phyloP scores from a whole-genome alignment of 2,113 vertebrate genomes.

The Sisor rabdophorus region DNA sequence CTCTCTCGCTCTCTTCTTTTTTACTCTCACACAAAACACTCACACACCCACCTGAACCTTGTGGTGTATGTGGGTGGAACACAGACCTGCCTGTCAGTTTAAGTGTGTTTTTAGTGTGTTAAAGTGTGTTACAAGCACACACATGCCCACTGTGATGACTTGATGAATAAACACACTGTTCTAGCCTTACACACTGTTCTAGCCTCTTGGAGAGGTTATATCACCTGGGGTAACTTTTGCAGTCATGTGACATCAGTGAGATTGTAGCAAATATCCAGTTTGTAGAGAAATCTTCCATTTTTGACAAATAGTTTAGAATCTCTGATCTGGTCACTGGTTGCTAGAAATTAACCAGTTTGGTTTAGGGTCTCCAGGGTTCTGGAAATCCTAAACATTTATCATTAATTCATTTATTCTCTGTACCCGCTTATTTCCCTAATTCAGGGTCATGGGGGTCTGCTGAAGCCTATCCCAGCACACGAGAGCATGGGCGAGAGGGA shows the following conservation, averaged over 20 bases:
- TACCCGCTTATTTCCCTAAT: no score
- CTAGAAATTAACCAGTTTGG: not conserved
- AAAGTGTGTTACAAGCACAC: no score
- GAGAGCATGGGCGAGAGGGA: no score
- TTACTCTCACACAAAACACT: not conserved
- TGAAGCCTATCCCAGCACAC: no score
- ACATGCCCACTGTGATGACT: constrained; percentile 36
- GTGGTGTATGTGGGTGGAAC: constrained; percentile 40
- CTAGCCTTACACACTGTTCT: constrained; percentile 5
- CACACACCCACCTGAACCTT: constrained; percentile 42
- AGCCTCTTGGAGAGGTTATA: not conserved
- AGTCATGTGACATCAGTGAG: constrained; percentile 50
- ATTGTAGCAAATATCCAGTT: constrained; percentile 44
- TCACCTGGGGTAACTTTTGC: constrained; percentile 40
- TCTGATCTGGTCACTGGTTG: not conserved
- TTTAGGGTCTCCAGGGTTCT: no score
- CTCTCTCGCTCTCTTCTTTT: not conserved
- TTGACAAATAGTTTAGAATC: not conserved
- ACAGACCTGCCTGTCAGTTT: constrained; percentile 23
- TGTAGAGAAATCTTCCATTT: constrained; percentile 51
- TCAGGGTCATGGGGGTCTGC: no score
- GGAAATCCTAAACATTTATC: no score
- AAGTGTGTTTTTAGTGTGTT: constrained; percentile 54
- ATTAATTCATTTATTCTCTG: no score
- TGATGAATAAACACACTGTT: constrained; percentile 45